phyloP scores from a whole-genome alignment of 2,113 vertebrate species.

The Erpornis zantholeuca region DNA sequence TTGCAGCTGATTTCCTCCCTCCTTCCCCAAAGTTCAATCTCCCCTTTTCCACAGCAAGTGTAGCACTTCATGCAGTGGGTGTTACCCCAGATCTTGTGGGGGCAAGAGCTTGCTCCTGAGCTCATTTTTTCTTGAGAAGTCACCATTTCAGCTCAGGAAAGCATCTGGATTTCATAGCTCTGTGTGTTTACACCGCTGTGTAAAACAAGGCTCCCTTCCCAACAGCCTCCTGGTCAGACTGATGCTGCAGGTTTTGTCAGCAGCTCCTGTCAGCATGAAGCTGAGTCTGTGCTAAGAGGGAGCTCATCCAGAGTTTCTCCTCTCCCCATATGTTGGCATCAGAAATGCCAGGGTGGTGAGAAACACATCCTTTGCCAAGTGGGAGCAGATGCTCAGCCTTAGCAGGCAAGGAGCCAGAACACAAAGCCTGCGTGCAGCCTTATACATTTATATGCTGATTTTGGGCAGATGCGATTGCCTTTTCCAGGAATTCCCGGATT shows the following conservation, averaged over 20 bases:
- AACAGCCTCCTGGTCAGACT: background rate
- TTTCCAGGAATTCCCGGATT: conserved; percentile 20
- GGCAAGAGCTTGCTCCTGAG: background rate
- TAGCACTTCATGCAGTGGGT: background rate
- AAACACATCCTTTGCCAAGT: background rate
- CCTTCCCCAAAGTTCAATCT: background rate
- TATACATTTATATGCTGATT: background rate
- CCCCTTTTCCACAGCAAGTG: background rate
- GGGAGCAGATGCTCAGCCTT: conserved; percentile 5
- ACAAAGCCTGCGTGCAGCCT: background rate
- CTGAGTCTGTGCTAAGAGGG: background rate
- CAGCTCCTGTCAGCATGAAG: background rate
- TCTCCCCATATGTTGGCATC: background rate
- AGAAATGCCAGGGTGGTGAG: background rate
- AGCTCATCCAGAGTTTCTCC: background rate
- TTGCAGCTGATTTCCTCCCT: background rate
- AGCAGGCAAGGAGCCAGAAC: background rate
- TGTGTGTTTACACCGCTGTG: rapidly evolving
- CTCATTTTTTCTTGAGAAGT: background rate
- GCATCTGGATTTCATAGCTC: background rate
- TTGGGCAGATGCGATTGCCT: background rate
- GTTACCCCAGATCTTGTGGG: background rate
- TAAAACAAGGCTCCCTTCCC: background rate
- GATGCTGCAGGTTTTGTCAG: background rate
- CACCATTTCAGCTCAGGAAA: background rate